phyloP scores from a whole-genome alignment of 2,888 invertebrate species.

The Mesochorus sp. region DNA sequence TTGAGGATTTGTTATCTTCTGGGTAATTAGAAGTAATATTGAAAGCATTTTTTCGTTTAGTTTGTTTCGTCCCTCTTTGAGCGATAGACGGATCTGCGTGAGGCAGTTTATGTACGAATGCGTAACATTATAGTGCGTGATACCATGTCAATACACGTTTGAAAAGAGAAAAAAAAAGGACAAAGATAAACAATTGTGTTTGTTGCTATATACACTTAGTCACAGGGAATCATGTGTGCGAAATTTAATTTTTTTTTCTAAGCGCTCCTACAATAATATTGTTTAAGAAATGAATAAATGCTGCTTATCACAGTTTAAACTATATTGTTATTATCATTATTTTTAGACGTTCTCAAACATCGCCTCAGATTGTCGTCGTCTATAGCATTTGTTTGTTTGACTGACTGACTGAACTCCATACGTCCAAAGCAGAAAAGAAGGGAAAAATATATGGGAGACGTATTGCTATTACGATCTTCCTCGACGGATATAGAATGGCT shows the following conservation, averaged over 20 bases:
- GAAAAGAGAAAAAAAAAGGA: constrained; percentile 18
- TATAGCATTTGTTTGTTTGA: no score
- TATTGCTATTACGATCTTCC: neutral
- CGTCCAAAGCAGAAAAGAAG: no score
- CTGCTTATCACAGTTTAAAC: constrained; percentile 77
- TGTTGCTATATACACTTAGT: constrained; percentile 62
- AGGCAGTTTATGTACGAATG: constrained; percentile 37
- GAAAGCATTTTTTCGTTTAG: no score
- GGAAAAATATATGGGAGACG: no score
- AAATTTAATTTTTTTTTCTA: constrained; percentile 67
- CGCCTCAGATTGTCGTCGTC: no score
- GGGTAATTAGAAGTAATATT: no score
- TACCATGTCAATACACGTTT: constrained; percentile 52
- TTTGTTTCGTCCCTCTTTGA: no score
- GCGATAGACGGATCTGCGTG: neutral
- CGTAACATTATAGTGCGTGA: constrained; percentile 12
- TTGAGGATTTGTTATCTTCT: no score
- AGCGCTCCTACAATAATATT: constrained; percentile 70
- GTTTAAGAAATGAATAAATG: constrained; percentile 76
- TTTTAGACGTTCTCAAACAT: neutral
- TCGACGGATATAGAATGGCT: neutral
- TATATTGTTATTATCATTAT: constrained; percentile 10
- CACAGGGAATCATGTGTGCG: constrained; percentile 67
- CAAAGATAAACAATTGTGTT: constrained; percentile 64
- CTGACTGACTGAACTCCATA: no score